Evolutionary conservation across 1,140 invertebrate genomes (phyloP), one percentile per base, ranked within the genome.

Genomic region (Phenacoccus solenopsis): DNA sequence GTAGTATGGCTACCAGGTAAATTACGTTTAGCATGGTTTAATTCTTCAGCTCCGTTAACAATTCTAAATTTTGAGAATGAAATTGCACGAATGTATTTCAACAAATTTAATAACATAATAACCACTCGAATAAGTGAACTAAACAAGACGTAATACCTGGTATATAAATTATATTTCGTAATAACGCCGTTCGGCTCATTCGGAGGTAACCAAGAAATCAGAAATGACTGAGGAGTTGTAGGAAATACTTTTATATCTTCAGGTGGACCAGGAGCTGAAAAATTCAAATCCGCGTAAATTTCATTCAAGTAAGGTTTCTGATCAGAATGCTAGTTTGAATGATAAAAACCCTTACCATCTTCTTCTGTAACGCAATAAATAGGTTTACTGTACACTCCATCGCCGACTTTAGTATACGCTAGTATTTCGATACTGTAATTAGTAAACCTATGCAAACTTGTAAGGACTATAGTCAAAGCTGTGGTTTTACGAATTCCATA

Each of bases 401-500:
- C 91, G 1, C 95, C 94, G 61, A 90, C 90, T 61, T 87, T 83
- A 1, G 94, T 97, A 78, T 86, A 94, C 5, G 92, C 93, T 73
- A 91, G 82, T 12, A 94, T 86, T 78, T 91, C 88, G 57, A 97
- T 87, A 61, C 90, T 95, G 78, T 97, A 98, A 81, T 96, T 97
- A n/a, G 92, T 94, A 78, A 87, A 94, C 74, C 92, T 90, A 72
- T 86, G 81, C n/a, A 90, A 76, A 1, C 85, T 85, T 0, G 84
- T 86, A 1, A 90, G 78, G 35, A 88, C 84, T 1, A 84, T 84
- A 13, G 84, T 88, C 28, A 88, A 76, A 1, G 85, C 85, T 7
- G 84, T 85, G 0, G 88, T 90, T 77, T 88, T 89, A 7, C 85
- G 72, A 1, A 70, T 72, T 16, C 76, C 76, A 3, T 64, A 49